Evolutionary conservation across 2,797 vertebrate genomes (phyloP).

Genomic region (Peromyscus nudipes): DNA sequence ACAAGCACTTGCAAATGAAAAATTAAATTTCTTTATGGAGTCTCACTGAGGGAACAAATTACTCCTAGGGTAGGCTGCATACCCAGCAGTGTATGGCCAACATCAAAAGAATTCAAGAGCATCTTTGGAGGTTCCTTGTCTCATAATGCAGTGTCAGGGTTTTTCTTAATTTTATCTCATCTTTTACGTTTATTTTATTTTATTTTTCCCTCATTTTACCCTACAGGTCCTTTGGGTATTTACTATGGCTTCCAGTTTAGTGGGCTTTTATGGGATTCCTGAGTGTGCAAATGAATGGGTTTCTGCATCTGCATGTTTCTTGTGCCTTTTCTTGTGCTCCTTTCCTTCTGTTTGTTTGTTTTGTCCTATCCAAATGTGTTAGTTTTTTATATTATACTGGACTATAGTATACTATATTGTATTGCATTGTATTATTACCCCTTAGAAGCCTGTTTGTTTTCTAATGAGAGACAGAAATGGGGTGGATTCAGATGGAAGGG

Average conservation of each 20-base stretch:
- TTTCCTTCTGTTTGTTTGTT: not conserved
- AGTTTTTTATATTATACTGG: not conserved
- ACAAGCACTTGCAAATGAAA: not conserved
- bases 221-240: not conserved
- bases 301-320: not conserved
- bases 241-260: not conserved
- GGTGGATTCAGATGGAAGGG: not conserved
- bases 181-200: not conserved
- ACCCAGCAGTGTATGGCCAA: not conserved
- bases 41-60: not conserved
- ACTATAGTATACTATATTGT: not conserved
- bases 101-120: not conserved
- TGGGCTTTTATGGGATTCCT: not conserved
- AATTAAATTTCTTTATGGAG: not conserved
- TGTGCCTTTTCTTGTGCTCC: not conserved
- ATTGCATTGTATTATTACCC: not conserved
- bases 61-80: not conserved
- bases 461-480: not conserved
- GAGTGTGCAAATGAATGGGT: not conserved
- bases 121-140: not conserved
- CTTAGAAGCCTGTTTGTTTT: not conserved
- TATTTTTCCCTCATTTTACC: not conserved
- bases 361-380: not conserved
- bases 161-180: not conserved
- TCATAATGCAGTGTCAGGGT: not conserved